These are phyloP conservation scores for Psittacula derbiana DNA, from an alignment of 2,797 vertebrate species.

Conservation along the genomic window DNA sequence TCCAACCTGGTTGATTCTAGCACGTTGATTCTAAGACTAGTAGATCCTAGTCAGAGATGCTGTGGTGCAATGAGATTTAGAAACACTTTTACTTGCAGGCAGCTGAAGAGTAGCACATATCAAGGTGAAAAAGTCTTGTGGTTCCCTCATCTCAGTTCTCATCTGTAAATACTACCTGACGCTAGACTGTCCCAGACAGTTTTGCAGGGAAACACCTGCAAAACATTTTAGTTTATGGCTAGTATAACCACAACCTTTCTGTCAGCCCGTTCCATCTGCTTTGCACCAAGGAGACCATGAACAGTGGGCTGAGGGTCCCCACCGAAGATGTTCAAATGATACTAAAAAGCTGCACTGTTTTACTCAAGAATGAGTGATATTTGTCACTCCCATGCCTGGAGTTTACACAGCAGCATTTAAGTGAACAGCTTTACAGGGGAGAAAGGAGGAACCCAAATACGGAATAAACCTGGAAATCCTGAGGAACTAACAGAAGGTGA, in stretches of 20 bases:
- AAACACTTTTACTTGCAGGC: neutral
- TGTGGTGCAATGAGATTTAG: neutral
- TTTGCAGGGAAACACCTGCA: neutral
- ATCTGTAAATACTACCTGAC: neutral
- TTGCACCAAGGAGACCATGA: neutral
- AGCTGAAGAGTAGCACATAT: neutral
- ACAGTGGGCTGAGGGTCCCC: neutral
- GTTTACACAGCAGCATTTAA: neutral
- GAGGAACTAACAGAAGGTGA: neutral
- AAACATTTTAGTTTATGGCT: neutral
- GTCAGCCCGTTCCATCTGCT: neutral
- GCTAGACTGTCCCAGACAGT: neutral
- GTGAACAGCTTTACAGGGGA: neutral
- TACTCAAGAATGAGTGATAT: neutral
- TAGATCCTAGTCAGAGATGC: neutral
- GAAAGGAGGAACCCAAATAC: neutral
- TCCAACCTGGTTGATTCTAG: neutral
- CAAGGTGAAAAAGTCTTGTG: neutral
- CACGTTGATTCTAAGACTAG: neutral
- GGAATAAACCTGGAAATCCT: neutral
- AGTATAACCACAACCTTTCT: neutral
- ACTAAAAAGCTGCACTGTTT: neutral
- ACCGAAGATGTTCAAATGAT: neutral
- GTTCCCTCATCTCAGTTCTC: neutral
- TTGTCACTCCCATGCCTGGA: neutral